Base-by-base conservation (phyloP, 2,888 invertebrate genomes). In the Megamerina dolium region DNA sequence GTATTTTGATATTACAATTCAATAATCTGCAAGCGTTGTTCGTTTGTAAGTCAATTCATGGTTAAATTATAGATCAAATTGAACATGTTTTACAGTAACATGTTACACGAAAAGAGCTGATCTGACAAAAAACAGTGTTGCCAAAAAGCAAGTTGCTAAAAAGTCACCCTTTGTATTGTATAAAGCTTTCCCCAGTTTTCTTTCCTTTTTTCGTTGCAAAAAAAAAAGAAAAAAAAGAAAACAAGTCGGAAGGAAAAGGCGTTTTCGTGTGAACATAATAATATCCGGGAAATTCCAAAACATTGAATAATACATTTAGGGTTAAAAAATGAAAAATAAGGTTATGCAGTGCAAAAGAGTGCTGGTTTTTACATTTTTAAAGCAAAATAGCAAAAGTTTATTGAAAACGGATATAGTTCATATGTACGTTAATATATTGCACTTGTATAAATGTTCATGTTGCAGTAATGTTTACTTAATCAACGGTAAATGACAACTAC, bases 261-360 rank as follows among this genome's bases (percentile, higher is more conserved):
- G 61, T 55, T 35, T 46, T 48, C 50, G 49, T 37, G 34, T 45
- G 38, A 44, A 45, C 53, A 46, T 51, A 58, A 56, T 57, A 55
- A 63, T 61, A 59, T 61, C 64, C 64, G 61, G 64, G 30, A 52
- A 59, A 57, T 52, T 54, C 49, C 48, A 39, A 9, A 43, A 43
- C 23, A 16, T 13, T 27, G 23, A 13, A n/a, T n/a, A n/a, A n/a
- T n/a, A n/a, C n/a, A n/a, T n/a, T n/a, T n/a, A n/a, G n/a, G n/a
- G n/a, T n/a, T 8, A 14, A 17, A 14, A 37, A 29, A 23, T n/a
- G 13, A 12, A 27, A 18, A 37, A 29, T 26, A n/a, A n/a, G 14
- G 34, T n/a, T 13, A 9, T 33, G 12, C 17, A 33, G 17, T 17
- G 33, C 17, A 12, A 12, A 34, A 34, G 18, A 2, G 19, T 13